phyloP scores from a whole-genome alignment of 1,140 invertebrate species.

The Pseudoatta argentina region DNA sequence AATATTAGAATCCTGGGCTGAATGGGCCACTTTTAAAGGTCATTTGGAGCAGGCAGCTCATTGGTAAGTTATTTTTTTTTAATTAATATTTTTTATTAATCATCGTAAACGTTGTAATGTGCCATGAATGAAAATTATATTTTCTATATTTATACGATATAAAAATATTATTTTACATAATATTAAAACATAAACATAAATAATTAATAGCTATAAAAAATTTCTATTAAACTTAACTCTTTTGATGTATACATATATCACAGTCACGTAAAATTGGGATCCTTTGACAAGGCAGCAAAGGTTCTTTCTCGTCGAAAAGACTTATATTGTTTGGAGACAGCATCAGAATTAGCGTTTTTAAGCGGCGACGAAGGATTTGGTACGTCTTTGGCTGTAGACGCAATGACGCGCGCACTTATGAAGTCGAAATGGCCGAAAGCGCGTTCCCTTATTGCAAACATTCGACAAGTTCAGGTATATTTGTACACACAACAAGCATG shows the following conservation, averaged over 20 bases:
- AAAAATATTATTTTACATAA: conserved; percentile 15
- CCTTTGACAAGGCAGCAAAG: conserved; percentile 78
- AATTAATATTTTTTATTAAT: conserved; percentile 17
- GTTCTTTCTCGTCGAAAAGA: conserved; percentile 78
- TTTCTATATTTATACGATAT: not conserved
- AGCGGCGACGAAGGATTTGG: conserved; percentile 72
- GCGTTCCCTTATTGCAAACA: conserved; percentile 73
- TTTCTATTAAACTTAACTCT: conserved; percentile 16
- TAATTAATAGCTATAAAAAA: not conserved
- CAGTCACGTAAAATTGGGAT: conserved; percentile 76
- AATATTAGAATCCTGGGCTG: conserved; percentile 87
- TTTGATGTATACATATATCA: conserved; percentile 22
- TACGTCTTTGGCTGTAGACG: conserved; percentile 77
- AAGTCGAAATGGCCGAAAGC: conserved; percentile 69
- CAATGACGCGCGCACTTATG: conserved; percentile 75
- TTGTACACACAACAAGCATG: not conserved
- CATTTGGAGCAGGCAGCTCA: conserved; percentile 88
- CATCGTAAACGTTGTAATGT: not conserved
- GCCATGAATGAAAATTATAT: not conserved
- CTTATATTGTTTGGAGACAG: conserved; percentile 73
- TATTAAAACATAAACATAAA: not conserved
- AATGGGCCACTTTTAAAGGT: conserved; percentile 82
- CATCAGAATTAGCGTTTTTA: conserved; percentile 79
- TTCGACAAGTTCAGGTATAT: conserved; percentile 74
- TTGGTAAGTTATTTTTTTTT: conserved; percentile 85